A percentile compares a stretch with the other conserved stretches of the same genome.
These are phyloP conservation scores for Hippoglossus hippoglossus DNA, from an alignment of 2,797 vertebrate species.

Conservation along the genomic window DNA sequence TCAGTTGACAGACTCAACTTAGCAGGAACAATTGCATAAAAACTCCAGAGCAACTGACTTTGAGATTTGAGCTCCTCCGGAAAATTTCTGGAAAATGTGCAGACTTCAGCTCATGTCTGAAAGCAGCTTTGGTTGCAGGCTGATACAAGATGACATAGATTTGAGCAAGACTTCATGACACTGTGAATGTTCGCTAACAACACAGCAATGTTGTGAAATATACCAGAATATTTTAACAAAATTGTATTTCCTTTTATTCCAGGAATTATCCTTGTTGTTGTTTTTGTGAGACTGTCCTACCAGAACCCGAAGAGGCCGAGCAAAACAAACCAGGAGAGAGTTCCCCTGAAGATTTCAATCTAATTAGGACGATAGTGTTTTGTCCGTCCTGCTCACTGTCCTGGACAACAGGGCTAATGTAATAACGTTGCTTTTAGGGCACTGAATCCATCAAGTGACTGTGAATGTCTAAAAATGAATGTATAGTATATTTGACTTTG, in stretches of 20 bases:
- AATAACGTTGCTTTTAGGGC: conserved; percentile 11
- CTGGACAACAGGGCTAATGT: background rate
- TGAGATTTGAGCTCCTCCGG: too few species aligned
- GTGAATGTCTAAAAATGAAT: conserved; percentile 36
- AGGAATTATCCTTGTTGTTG: conserved; percentile 82
- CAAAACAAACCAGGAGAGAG: conserved; percentile 80
- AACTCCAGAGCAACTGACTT: too few species aligned
- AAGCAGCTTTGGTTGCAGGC: too few species aligned
- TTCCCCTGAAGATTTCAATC: conserved; percentile 80
- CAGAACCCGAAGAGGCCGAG: conserved; percentile 79
- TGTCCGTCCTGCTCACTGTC: conserved; percentile 1
- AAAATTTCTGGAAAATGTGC: too few species aligned
- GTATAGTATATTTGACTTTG: conserved; percentile 30
- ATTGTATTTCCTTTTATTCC: conserved; percentile 35
- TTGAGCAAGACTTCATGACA: too few species aligned
- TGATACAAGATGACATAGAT: too few species aligned
- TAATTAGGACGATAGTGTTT: conserved; percentile 36
- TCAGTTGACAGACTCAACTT: too few species aligned
- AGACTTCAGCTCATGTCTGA: background rate
- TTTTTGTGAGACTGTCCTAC: conserved; percentile 85
- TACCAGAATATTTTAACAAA: background rate
- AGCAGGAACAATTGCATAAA: too few species aligned
- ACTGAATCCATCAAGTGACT: conserved; percentile 18
- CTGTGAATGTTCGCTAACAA: background rate
- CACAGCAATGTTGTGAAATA: background rate